Evolutionary conservation across 2,113 vertebrate genomes (phyloP), one percentile per base, ranked within the genome.

Genomic region (Scomber scombrus): DNA sequence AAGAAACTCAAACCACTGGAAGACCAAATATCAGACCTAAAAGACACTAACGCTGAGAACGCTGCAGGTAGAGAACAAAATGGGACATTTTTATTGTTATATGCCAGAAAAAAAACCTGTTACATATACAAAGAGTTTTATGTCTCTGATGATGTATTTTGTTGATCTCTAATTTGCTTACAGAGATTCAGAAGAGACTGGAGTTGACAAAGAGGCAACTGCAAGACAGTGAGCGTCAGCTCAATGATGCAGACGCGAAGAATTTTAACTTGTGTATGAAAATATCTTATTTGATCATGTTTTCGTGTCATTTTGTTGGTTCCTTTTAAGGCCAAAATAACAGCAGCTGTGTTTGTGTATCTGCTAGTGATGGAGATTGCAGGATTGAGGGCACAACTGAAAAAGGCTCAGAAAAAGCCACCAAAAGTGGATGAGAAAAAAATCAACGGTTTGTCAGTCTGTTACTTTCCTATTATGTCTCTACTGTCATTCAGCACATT

Each of bases 161-260:
- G 47, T 19, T 51, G 11, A 21, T 34, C 16, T 63, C 3, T 0
- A 29, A 64, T 16, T 1, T n/a, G 0, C 0, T 75, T 71, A 72
- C 81, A 92, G 91, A 84, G 6, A 47, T 90, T 26, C 43, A 70
- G 5, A 31, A 4, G 3, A 73, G 16, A 66, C 49, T 90, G 68
- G 15, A 19, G 34, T 16, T 78, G 15, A 64, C 40, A 16, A 45
- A 50, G 0, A 63, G 0, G 43, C 75, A 89, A 55, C 73, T 91
- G 34, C 46, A 87, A 76, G 85, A 86, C 57, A 73, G 57, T 46
- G 64, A 83, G 68, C 19, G 18, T 34, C 60, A 1, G 43, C 78
- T 92, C 10, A 40, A 65, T n/a, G 6, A 61, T 0, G 8, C 1
- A 40, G 54, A 90, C 18, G 1, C 29, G 43, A 45, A 71, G 10